phyloP scores from a whole-genome alignment of 30 jellyfish, hydroid and myxozoan species.

The Cassiopea andromeda region DNA sequence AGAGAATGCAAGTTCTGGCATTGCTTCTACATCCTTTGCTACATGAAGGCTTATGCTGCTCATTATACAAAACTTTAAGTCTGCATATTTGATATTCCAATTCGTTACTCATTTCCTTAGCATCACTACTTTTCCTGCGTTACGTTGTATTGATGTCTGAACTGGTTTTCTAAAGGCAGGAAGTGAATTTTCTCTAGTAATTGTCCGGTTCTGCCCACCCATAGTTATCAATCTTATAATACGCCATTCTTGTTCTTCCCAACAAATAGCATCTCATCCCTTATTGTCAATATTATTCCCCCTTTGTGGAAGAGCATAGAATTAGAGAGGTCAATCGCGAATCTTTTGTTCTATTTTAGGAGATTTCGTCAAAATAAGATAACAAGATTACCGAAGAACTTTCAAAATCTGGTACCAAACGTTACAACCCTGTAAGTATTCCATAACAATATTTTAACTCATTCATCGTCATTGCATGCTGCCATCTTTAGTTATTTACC shows the following conservation, averaged over 20 bases:
- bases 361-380: slow-evolving; percentile 47
- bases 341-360: slow-evolving; percentile 47
- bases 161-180: not conserved
- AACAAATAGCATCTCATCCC: not conserved
- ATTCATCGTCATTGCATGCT: no score
- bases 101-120: not conserved
- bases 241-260: not conserved
- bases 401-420: slow-evolving; percentile 43
- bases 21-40: not conserved
- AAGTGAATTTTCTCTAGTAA: not conserved
- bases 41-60: not conserved
- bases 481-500: no score
- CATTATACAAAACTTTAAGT: not conserved
- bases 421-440: slow-evolving; percentile 38
- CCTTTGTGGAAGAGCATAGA: not conserved
- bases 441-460: no score
- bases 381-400: slow-evolving; percentile 51
- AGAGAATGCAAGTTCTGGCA: not conserved
- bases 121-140: not conserved
- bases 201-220: not conserved
- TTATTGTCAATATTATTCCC: not conserved
- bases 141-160: not conserved
- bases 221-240: not conserved
- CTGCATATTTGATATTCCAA: not conserved
- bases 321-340: not conserved